Evolutionary conservation across 2,113 vertebrate species (phyloP), one percentile per base, ranked within the genome.

Genomic region (Scopus umbretta): DNA sequence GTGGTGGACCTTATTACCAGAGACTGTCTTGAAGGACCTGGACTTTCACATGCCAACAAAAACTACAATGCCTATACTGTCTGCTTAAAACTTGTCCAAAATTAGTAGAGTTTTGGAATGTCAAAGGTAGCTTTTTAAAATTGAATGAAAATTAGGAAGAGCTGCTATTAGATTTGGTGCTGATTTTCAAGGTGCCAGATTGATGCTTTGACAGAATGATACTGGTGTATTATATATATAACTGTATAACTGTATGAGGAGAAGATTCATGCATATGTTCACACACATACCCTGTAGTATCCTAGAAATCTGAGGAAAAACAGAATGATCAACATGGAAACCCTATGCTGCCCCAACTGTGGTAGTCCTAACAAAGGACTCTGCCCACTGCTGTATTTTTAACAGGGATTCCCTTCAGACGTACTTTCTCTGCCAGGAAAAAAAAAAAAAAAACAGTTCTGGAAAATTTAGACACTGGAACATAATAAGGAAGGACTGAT

Each of bases 1-100:
- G 98, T 98, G 81, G 95, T 98, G 94, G 95, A 49, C 49, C 97
- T 97, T 97, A 97, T 98, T 94, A 97, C 97, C 71, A 92, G 93
- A 27, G 98, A 98, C 17, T 81, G 40, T 81, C 68, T 96, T 98
- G 88, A 83, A 98, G 90, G 97, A 98, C 47, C 88, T 98, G 50
- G 96, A 98, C 86, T 98, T 98, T 94, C 97, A 97, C 66, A 98
- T 98, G 86, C 94, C 6, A 9, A 47, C 7, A 76, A 23, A 32
- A 55, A 18, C 15, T 30, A 21, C 27, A 65, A 65, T 23, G 15
- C 10, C 68, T 86, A 45, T 22, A 45, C 14, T 43, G 10, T 34
- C 21, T 76, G 32, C 38, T 59, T 50, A 81, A 74, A 65, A 71
- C 25, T 49, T 79, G 32, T 67, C 13, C 53, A 79, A 56, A 67